A percentile compares a stretch with the other conserved stretches of the same genome.
These are phyloP conservation scores for Entelurus aequoreus DNA, from an alignment of 2,113 vertebrate genomes.

Conservation along the genomic window DNA sequence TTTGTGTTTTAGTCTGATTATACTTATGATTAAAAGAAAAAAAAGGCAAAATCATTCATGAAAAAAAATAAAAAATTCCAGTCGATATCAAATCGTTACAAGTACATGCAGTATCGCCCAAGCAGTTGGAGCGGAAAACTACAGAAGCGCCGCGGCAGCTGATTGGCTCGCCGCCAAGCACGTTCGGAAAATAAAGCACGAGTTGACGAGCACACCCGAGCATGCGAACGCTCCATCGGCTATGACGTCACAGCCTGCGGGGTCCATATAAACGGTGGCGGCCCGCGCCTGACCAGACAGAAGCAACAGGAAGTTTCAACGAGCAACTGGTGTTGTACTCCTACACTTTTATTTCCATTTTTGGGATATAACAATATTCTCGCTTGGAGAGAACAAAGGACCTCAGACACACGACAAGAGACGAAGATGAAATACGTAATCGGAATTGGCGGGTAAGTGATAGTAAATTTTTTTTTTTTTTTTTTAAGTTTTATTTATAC, in stretches of 20 bases:
- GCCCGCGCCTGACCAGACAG: neutral
- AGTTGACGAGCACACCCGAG: conserved; percentile 12
- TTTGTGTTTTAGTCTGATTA: too few species aligned
- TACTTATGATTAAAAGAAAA: too few species aligned
- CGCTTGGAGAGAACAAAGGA: neutral
- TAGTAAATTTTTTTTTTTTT: too few species aligned
- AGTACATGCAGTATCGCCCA: too few species aligned
- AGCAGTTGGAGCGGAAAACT: neutral
- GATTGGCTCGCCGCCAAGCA: conserved; percentile 23
- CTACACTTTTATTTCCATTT: neutral
- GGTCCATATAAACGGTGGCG: conserved; percentile 3
- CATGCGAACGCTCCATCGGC: neutral
- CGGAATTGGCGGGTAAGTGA: conserved; percentile 76
- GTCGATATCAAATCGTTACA: too few species aligned
- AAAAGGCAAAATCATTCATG: too few species aligned
- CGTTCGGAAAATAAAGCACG: neutral
- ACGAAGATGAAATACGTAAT: conserved; percentile 73
- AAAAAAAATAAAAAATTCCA: too few species aligned
- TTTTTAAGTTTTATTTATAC: too few species aligned
- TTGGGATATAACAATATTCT: neutral
- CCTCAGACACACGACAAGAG: conserved; percentile 1
- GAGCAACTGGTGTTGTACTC: neutral
- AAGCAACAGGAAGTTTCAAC: accelerated
- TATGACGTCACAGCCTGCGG: conserved; percentile 14
- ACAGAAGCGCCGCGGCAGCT: neutral